phyloP scores from a whole-genome alignment of 2,888 invertebrate species.

The Megamerina dolium region DNA sequence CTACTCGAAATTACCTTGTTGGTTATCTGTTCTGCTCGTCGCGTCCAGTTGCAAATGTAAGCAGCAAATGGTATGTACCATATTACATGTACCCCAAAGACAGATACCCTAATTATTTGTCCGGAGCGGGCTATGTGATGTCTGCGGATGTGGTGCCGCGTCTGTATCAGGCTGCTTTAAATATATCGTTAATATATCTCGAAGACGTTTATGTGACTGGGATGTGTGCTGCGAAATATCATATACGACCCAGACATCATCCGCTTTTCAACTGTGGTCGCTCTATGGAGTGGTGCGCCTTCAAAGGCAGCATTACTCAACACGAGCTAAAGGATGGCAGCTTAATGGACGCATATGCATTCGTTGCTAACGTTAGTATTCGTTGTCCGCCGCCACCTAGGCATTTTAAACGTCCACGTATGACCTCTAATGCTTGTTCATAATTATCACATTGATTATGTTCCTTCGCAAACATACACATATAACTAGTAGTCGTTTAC shows the following conservation, averaged over 20 bases:
- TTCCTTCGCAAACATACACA: too few relatives aligned
- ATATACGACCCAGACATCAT: conserved; percentile 58
- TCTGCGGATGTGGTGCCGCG: conserved; percentile 60
- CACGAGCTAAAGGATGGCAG: conserved; percentile 53
- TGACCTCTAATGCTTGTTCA: too few relatives aligned
- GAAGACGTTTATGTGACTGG: conserved; percentile 79
- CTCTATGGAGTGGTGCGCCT: conserved; percentile 51
- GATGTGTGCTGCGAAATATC: conserved; percentile 59
- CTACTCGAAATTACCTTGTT: conserved; percentile 55
- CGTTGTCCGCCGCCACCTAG: conserved; percentile 42
- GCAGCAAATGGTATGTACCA: conserved; percentile 79
- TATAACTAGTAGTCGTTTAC: too few relatives aligned
- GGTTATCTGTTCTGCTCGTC: conserved; percentile 77
- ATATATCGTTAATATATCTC: conserved; percentile 66
- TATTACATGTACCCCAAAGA: conserved; percentile 68
- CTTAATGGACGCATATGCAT: conserved; percentile 49
- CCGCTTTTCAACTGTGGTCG: conserved; percentile 55
- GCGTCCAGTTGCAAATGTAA: conserved; percentile 64
- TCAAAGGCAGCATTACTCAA: conserved; percentile 53
- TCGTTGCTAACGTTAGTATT: conserved; percentile 39
- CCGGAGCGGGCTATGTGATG: conserved; percentile 76
- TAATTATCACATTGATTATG: too few relatives aligned
- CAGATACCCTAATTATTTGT: conserved; percentile 73
- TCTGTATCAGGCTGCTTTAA: conserved; percentile 62
- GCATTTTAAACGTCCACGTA: conserved; percentile 37